phyloP scores from a whole-genome alignment of 2,888 invertebrate species.

The Synergus itoensis region DNA sequence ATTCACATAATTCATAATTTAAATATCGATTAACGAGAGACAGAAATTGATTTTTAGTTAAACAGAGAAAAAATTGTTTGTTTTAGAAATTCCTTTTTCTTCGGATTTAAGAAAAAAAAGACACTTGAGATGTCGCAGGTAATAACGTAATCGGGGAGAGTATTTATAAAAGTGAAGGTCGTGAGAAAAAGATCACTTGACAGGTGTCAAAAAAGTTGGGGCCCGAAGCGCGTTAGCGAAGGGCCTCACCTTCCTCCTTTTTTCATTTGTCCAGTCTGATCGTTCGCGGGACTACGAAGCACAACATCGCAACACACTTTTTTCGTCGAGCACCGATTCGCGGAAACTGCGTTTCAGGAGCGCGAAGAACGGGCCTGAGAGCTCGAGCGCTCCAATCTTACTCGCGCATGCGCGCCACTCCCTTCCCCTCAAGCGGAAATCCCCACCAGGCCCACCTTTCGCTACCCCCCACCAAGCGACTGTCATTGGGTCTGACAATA shows the following conservation, averaged over 20 bases:
- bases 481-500: constrained; percentile 11
- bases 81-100: not conserved
- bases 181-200: constrained; percentile 39
- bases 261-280: constrained; percentile 35
- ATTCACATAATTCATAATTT: not conserved
- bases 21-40: not conserved
- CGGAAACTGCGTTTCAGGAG: constrained; percentile 73
- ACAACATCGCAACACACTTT: constrained; percentile 61
- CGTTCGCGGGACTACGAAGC: constrained; percentile 49
- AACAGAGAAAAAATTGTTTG: not conserved
- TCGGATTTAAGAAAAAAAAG: not conserved
- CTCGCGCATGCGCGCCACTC: constrained; percentile 49
- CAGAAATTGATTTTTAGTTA: too few relatives aligned
- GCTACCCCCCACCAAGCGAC: not conserved
- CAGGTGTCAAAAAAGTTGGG: constrained; percentile 15
- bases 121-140: not conserved
- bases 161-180: constrained; percentile 10
- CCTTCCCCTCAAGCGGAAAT: constrained; percentile 21
- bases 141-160: constrained; percentile 17
- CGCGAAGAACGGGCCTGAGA: constrained; percentile 50
- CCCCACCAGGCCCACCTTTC: not conserved
- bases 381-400: constrained; percentile 49
- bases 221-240: constrained; percentile 5
- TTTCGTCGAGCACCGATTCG: constrained; percentile 73
- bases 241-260: constrained; percentile 39